phyloP scores from a whole-genome alignment of 2,797 vertebrate species.

The Cheirogaleus major region DNA sequence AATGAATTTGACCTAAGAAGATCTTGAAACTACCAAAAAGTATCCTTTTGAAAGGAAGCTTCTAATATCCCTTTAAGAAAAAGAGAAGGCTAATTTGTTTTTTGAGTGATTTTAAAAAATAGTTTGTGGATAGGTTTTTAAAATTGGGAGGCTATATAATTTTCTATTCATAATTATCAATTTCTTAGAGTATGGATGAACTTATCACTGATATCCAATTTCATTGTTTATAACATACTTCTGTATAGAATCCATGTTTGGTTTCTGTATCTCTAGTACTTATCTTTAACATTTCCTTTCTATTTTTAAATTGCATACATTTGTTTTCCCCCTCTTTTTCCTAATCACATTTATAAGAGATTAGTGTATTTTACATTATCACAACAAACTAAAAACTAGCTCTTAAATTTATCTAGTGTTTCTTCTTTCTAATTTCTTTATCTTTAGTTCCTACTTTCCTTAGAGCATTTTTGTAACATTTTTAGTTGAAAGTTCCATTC shows the following conservation, averaged over 20 bases:
- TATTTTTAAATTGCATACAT: background rate
- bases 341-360: background rate
- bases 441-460: slow-evolving; percentile 33
- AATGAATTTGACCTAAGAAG: background rate
- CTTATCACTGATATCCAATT: background rate
- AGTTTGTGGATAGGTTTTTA: background rate
- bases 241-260: background rate
- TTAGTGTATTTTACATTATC: slow-evolving; percentile 27
- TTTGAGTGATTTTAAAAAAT: background rate
- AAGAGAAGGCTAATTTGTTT: background rate
- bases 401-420: slow-evolving; percentile 4
- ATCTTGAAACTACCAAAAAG: background rate
- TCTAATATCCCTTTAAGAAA: background rate
- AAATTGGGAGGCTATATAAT: background rate
- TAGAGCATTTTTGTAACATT: background rate
- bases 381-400: background rate
- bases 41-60: background rate
- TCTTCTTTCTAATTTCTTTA: slow-evolving; percentile 46
- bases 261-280: background rate
- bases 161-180: background rate
- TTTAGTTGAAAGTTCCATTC: slow-evolving; percentile 15
- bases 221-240: background rate
- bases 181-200: background rate
- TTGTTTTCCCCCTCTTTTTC: background rate
- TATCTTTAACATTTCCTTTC: background rate